phyloP scores from a whole-genome alignment of 2,113 vertebrate genomes.

The Cyphomyrus discorhynchus region DNA sequence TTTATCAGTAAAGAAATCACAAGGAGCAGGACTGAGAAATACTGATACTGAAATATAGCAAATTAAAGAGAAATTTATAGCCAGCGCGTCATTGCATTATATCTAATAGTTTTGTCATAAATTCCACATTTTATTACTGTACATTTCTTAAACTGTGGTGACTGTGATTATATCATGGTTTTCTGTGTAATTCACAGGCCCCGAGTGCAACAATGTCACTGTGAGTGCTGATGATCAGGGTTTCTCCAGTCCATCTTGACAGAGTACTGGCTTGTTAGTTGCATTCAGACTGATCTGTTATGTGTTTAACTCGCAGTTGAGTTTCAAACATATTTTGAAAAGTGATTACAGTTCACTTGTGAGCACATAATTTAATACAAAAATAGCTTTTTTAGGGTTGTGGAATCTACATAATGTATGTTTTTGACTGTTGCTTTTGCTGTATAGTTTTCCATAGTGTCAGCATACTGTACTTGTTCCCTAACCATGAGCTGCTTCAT shows the following conservation, averaged over 20 bases:
- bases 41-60: not conserved
- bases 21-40: not conserved
- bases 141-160: not conserved
- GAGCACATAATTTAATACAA: not conserved
- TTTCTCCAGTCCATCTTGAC: not conserved
- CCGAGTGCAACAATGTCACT: not conserved
- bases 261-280: not conserved
- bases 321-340: not conserved
- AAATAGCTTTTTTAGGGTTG: not conserved
- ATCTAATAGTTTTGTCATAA: not conserved
- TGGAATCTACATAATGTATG: not conserved
- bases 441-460: not conserved
- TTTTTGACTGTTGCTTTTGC: not conserved
- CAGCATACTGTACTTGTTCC: not conserved
- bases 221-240: not conserved
- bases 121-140: not conserved
- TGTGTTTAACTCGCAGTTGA: not conserved
- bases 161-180: not conserved
- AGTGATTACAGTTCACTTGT: not conserved
- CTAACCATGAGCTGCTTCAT: slow-evolving; percentile 7
- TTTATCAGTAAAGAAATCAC: not conserved
- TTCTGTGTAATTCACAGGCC: not conserved
- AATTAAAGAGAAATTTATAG: not conserved
- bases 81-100: not conserved
- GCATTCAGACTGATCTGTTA: not conserved